A percentile compares a stretch with the other conserved stretches of the same genome.
Conservation (phyloP, 1,140 invertebrate species). For the Laupala kohalensis region DNA sequence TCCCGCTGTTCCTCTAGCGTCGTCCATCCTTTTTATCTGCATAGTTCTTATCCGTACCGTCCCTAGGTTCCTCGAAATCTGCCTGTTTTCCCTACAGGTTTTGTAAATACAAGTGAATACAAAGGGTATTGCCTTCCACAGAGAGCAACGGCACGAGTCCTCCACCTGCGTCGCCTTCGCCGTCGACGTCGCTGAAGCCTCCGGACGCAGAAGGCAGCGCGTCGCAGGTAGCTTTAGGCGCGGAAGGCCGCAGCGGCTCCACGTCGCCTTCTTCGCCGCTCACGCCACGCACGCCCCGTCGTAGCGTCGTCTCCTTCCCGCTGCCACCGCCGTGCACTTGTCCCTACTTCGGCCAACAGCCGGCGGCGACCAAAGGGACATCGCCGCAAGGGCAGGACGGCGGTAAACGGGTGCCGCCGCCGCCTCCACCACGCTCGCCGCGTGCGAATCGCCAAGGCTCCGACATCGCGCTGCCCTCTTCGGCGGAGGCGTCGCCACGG, state of each 20-base stretch:
- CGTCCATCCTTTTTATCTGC: too few species aligned
- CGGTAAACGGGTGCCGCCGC: neutral
- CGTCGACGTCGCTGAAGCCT: neutral
- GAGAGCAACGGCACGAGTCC: too few species aligned
- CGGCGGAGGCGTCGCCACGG: constrained; percentile 17
- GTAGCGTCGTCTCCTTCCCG: constrained; percentile 26
- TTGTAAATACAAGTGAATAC: too few species aligned
- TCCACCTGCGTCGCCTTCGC: too few species aligned
- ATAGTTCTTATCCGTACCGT: too few species aligned
- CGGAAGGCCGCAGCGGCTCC: neutral
- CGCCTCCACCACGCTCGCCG: constrained; percentile 14
- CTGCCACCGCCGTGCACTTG: constrained; percentile 60
- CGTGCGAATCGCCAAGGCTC: constrained; percentile 16
- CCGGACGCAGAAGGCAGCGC: neutral
- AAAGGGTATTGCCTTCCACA: too few species aligned
- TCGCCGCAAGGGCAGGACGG: neutral
- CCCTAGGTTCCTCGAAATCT: too few species aligned
- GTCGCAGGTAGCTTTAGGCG: neutral
- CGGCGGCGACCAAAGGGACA: neutral
- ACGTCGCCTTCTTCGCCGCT: neutral
- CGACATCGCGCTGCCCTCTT: constrained; percentile 22
- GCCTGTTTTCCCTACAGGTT: too few species aligned
- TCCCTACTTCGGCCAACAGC: constrained; percentile 53
- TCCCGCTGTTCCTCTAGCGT: too few species aligned
- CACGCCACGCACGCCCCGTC: neutral